Conservation (phyloP, 1,140 invertebrate species). For the Planococcus citri region DNA sequence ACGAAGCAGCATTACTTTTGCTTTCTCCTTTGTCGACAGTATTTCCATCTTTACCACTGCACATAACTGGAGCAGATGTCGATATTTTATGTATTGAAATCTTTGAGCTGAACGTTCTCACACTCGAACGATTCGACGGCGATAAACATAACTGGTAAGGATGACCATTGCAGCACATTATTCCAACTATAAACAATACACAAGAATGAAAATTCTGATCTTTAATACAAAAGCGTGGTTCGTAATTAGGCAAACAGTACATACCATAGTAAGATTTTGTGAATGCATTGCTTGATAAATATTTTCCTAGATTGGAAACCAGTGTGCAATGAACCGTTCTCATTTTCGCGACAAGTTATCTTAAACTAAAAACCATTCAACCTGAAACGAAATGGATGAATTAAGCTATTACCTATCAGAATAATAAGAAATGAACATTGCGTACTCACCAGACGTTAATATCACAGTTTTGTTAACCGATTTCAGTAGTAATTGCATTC, state of each 20-base stretch:
- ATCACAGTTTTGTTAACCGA: background rate
- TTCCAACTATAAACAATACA: background rate
- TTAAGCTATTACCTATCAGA: background rate
- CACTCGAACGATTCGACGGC: background rate
- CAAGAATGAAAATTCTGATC: too few relatives aligned
- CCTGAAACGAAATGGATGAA: background rate
- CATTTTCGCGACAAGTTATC: background rate
- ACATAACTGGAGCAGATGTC: background rate
- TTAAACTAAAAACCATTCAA: background rate
- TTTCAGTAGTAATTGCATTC: background rate
- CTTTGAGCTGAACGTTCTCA: constrained; percentile 12
- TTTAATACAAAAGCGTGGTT: too few relatives aligned
- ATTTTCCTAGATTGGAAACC: constrained; percentile 6
- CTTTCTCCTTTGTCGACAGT: background rate
- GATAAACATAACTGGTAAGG: constrained; percentile 5
- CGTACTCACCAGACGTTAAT: background rate
- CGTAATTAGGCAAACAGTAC: too few relatives aligned
- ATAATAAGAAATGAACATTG: background rate
- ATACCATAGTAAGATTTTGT: constrained; percentile 10
- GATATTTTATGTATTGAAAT: background rate
- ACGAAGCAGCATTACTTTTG: background rate
- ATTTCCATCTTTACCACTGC: background rate
- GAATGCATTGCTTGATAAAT: constrained; percentile 1
- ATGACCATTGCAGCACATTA: constrained; percentile 1
- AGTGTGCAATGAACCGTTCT: background rate